Base-by-base conservation (phyloP, 2,888 invertebrate genomes). In the Erebia aethiops region DNA sequence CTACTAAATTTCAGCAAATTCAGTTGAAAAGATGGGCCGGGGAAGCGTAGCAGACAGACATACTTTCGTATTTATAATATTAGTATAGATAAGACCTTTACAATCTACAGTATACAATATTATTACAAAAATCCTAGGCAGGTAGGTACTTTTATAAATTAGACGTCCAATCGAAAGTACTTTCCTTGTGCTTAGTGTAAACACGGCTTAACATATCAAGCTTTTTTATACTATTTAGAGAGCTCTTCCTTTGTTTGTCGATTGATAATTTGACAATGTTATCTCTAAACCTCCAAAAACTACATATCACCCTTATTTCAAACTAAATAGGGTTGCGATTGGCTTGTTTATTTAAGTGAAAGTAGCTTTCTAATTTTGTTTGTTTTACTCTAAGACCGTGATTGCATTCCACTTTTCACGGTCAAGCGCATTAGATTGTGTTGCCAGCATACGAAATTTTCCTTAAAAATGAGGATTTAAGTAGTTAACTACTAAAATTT, bases 361-460 rank as follows among this genome's bases (percentile, higher is more conserved):
- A 72, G 62, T 41, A 16, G 57, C n/a, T 62, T 69, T 57, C 66
- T 65, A 58, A 69, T 35, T 49, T 73, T 68, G 70, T 57, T 51
- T 61, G 71, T 67, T 21, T 74, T 73, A 75, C 77, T 82, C 71
- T 72, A 63, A 73, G 68, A 71, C 74, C 75, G 78, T 81, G 78
- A 79, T 84, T 85, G 84, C 86, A 91, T 88, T 88, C 90, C 84
- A 89, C 88, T 90, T 85, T 82, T 89, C 90, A 91, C 87, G 91
- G 92, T 90, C 91, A 92, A 91, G 91, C 86, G 80, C 87, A 79
- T 75, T 60, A 26, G 1, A 35, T 21, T 69, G 85, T 89, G 90
- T 88, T 84, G 82, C 86, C 77, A 85, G 80, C 41, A 1, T 56
- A 1, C 41, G 14, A 41, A 14, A 43, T 58, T 67, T 68, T 57